Evolutionary conservation across 2,888 invertebrate species (phyloP), one percentile per base, ranked within the genome.

Genomic region (Trichogramma dendrolimi): DNA sequence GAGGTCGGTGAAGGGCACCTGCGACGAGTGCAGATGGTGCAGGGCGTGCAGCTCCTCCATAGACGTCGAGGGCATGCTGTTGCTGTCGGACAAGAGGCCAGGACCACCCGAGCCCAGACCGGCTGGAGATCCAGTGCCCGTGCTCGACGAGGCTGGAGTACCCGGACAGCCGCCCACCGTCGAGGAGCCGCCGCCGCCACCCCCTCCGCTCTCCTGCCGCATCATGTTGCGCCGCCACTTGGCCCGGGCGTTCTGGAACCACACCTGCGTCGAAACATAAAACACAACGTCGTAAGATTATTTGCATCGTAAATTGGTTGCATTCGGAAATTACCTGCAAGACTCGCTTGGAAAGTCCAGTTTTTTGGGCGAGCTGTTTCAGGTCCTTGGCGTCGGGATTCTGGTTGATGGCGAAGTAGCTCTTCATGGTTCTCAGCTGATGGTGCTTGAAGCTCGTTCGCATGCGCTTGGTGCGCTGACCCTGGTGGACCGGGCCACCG

Each of bases 321-420:
- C 5, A 4, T 51, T 27, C 27, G 2, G 10, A 55, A 55, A 62
- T 50, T 79, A 98, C 98, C 90, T 99, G 99, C 62, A 99, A 82
- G 14, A 99, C 98, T 75, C 98, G 86, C 82, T 99, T 99, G 47
- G 96, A 95, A 11, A 99, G 85, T 42, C 97, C 97, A 10, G 99
- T 99, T 82, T 99, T 99, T 81, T 97, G 96, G 0, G 99, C 96
- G 68, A 99, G 83, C 76, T 97, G 96, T 79, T 99, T 98, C 64
- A 99, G 84, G 79, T 99, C 99, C 80, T 99, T 99, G 60, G 99
- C 97, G 76, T 99, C 99, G 0, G 99, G 99, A 81, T 99, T 99
- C 82, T 99, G 99, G 82, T 99, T 99, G 76, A 98, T 91, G 56
- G 94, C 91, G 80, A 99, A 99, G 80, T 99, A 99, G 50, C 94